Base-by-base conservation (phyloP, 2,113 vertebrate genomes). In the Pteropus alecto region DNA sequence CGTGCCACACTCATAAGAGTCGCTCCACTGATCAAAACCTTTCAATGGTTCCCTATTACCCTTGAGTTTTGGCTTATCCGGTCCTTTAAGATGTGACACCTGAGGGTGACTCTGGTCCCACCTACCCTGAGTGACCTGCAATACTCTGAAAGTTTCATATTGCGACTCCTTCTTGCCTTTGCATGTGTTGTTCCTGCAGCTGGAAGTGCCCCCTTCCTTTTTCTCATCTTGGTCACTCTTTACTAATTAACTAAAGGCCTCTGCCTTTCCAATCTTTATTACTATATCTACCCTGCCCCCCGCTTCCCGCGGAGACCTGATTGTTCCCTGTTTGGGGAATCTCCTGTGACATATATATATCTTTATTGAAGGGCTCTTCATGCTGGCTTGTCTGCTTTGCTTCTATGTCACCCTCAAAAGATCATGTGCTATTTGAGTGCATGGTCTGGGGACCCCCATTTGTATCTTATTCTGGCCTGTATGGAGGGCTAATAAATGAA, bases 221-320 rank as follows among this genome's bases (percentile, higher is more conserved):
- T 54, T 26, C n/a, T 33, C 1, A 9, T 84, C 65, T 60, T 16
- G 28, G 56, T 33, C 4, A 2, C 63, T 70, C 67, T 90, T 93
- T 7, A 13, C 35, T 46, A 9, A 48, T 35, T 26, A 3, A 76
- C n/a, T 70, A 0, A 14, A 30, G 3, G 28, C 22, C 74, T 56
- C 86, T n/a, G 6, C 81, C 28, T 38, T 63, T 79, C 33, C 26
- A 14, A 10, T 2, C 2, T 46, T 35, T 2, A 14, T 16, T 30
- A 12, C 41, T 21, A n/a, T 8, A 0, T 14, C 1, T 21, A 43
- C 6, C 6, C 43, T 1, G 0, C 26, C 56, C 24, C 12, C 15
- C 5, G 41, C 43, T 43, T 43, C 43, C 43, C 43, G 1, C 43
- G 22, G 28, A 48, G 6, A 87, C 4, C 0, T 10, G 65, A 33